A percentile compares a stretch with the other conserved stretches of the same genome.
Evolutionary conservation across 1,140 invertebrate species (phyloP).

Genomic region (Hycleus cichorii): DNA sequence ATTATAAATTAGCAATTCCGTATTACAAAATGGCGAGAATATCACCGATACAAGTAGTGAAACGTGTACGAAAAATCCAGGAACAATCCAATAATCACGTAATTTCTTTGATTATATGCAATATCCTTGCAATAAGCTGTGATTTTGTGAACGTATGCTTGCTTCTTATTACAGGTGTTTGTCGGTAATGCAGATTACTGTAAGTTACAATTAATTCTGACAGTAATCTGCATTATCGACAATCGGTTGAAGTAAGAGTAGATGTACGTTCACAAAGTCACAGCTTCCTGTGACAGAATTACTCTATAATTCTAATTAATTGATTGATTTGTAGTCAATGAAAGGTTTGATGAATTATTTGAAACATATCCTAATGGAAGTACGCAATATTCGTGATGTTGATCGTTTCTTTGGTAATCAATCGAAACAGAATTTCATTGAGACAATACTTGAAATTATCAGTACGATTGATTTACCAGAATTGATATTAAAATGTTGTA

Average conservation of each 20-base stretch:
- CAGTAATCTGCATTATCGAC: too few species aligned
- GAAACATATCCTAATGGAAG: conserved; percentile 41
- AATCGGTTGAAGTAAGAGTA: too few species aligned
- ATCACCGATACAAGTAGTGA: conserved; percentile 45
- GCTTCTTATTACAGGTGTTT: too few species aligned
- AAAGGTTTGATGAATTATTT: conserved; percentile 49
- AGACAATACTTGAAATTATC: conserved; percentile 43
- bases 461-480: conserved; percentile 44
- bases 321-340: conserved; percentile 32
- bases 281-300: too few species aligned
- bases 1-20: conserved; percentile 51
- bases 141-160: too few species aligned
- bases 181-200: too few species aligned
- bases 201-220: too few species aligned
- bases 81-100: conserved; percentile 32
- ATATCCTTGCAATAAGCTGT: too few species aligned
- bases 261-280: too few species aligned
- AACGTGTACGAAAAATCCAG: conserved; percentile 39
- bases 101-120: not conserved
- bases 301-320: not conserved
- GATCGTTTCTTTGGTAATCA: conserved; percentile 38
- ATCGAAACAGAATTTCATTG: conserved; percentile 46
- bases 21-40: conserved; percentile 55
- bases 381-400: conserved; percentile 42
- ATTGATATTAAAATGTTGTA: conserved; percentile 47